A percentile compares a stretch with the other conserved stretches of the same genome.
phyloP scores from a whole-genome alignment of 1,140 invertebrate genomes.

The Bombus ignitus region DNA sequence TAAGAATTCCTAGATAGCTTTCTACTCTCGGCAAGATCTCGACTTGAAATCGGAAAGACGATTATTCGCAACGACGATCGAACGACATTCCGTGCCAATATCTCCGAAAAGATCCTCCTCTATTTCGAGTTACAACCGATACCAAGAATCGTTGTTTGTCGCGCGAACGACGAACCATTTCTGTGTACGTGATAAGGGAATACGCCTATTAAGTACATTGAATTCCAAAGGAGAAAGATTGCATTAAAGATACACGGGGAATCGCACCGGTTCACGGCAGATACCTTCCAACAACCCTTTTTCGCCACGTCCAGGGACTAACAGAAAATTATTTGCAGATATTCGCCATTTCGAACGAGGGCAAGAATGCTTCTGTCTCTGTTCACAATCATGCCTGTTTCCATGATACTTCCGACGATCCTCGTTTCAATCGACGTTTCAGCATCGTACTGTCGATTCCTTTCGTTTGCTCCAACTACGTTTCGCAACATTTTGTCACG shows the following conservation, averaged over 20 bases:
- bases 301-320: background rate
- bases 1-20: background rate
- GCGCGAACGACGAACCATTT: background rate
- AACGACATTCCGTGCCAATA: background rate
- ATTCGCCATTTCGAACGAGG: conserved; percentile 10
- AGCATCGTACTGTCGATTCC: conserved; percentile 11
- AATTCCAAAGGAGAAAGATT: background rate
- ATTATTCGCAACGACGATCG: background rate
- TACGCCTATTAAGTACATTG: background rate
- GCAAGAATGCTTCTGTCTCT: conserved; percentile 31
- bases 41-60: background rate
- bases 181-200: background rate
- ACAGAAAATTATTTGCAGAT: conserved; percentile 36
- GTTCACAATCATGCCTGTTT: background rate
- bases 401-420: background rate
- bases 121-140: background rate
- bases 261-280: background rate
- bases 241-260: background rate
- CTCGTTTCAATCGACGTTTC: conserved; percentile 19
- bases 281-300: background rate
- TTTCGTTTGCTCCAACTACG: background rate
- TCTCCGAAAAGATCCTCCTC: background rate
- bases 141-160: background rate
- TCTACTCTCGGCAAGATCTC: background rate
- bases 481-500: conserved; percentile 25